phyloP scores from a whole-genome alignment of 2,797 vertebrate genomes.

The Graptemys geographica region DNA sequence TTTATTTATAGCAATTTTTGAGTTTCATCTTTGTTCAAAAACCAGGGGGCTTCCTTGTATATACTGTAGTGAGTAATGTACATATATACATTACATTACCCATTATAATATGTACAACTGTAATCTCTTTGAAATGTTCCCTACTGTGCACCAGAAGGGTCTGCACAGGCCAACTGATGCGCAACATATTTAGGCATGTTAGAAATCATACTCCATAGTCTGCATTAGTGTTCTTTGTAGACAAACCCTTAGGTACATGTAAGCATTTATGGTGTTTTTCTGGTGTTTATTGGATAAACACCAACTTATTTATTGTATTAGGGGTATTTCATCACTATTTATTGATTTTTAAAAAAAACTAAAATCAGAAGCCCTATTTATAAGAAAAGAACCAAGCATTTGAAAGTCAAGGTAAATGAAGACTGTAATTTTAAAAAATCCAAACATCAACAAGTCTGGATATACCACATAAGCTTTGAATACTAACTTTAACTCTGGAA shows the following conservation, averaged over 20 bases:
- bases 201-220: background rate
- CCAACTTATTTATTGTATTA: background rate
- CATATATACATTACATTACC: background rate
- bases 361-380: background rate
- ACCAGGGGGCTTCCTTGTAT: background rate
- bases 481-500: conserved; percentile 21
- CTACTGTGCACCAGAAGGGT: background rate
- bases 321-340: background rate
- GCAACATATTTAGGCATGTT: background rate
- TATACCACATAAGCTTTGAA: conserved; percentile 19
- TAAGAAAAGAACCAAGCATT: background rate
- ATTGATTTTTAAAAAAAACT: background rate
- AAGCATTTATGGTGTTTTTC: background rate
- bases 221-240: background rate
- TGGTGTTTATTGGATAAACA: background rate
- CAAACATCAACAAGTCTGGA: background rate
- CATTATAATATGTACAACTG: background rate
- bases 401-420: background rate
- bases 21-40: background rate
- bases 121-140: background rate
- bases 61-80: background rate
- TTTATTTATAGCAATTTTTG: background rate
- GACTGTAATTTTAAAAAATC: background rate
- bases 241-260: background rate
- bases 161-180: background rate